Percentiles rank a stretch among this genome's conserved stretches.
Conservation (phyloP, 2,797 vertebrate genomes). For the Hybognathus amarus region DNA sequence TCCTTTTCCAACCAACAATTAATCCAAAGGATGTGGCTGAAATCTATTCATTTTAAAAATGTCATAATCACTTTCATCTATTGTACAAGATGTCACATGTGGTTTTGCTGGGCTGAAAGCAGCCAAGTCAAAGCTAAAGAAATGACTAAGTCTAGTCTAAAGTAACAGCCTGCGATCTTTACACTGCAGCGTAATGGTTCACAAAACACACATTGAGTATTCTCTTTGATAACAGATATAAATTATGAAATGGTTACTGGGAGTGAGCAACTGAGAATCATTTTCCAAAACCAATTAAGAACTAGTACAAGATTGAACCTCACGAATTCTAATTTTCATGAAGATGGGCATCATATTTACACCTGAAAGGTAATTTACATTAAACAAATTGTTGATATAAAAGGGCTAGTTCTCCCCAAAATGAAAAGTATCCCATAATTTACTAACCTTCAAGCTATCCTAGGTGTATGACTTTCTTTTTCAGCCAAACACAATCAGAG, state of each 20-base stretch:
- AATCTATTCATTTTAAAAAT: not conserved
- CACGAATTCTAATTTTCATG: not conserved
- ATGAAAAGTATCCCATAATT: no score
- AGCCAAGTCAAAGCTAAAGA: not conserved
- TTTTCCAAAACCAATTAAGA: not conserved
- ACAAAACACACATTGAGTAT: not conserved
- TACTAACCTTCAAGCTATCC: no score
- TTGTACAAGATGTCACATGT: not conserved
- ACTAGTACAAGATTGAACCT: not conserved
- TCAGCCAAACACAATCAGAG: no score
- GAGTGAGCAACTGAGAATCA: not conserved
- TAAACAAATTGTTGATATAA: not conserved
- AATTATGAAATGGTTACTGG: not conserved
- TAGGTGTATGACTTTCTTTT: no score
- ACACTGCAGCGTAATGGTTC: not conserved
- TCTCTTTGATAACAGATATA: not conserved
- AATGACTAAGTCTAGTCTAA: not conserved
- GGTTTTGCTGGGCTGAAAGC: not conserved
- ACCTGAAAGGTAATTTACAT: not conserved
- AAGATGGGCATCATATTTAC: not conserved
- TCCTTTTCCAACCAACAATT: not conserved
- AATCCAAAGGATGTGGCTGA: not conserved
- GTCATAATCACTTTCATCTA: not conserved
- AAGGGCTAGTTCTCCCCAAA: no score
- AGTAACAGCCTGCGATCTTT: not conserved